These are phyloP conservation scores for Ceratothoa steindachneri DNA, from an alignment of 2,888 invertebrate genomes.

Conservation along the genomic window DNA sequence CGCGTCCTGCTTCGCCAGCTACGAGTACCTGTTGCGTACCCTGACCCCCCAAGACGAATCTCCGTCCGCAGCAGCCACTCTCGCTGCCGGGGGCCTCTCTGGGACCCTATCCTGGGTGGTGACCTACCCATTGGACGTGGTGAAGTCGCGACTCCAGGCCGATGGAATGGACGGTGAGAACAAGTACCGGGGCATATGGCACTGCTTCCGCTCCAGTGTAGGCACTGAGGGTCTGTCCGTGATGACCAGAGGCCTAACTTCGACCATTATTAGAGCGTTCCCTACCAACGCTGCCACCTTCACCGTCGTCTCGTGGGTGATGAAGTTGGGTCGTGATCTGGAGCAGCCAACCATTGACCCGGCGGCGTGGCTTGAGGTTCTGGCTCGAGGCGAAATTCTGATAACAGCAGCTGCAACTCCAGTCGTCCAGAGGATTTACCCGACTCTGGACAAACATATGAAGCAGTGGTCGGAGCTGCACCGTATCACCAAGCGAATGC, in stretches of 20 bases:
- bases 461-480: no score
- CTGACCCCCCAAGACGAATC: slow-evolving; percentile 26
- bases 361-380: no score
- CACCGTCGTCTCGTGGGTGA: slow-evolving; percentile 75
- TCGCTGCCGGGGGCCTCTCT: slow-evolving; percentile 78
- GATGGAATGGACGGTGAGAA: slow-evolving; percentile 52
- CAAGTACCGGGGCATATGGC: slow-evolving; percentile 65
- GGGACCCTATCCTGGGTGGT: slow-evolving; percentile 80
- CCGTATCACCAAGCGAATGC: no score
- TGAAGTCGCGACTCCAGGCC: slow-evolving; percentile 67
- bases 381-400: no score
- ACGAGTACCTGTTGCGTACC: slow-evolving; percentile 65
- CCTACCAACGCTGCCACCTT: slow-evolving; percentile 92
- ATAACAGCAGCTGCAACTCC: no score
- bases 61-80: slow-evolving; percentile 63
- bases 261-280: no score
- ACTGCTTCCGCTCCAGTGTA: slow-evolving; percentile 71
- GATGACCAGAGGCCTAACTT: slow-evolving; percentile 69
- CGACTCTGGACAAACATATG: no score
- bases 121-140: slow-evolving; percentile 81
- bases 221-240: slow-evolving; percentile 66
- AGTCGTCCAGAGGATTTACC: no score
- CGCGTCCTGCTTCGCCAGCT: slow-evolving; percentile 77
- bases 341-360: no score
- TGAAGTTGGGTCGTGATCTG: no score